Percentiles rank a stretch among this genome's conserved stretches.
These are phyloP conservation scores for Melanargia galathea DNA, from an alignment of 2,888 invertebrate genomes.

Conservation along the genomic window DNA sequence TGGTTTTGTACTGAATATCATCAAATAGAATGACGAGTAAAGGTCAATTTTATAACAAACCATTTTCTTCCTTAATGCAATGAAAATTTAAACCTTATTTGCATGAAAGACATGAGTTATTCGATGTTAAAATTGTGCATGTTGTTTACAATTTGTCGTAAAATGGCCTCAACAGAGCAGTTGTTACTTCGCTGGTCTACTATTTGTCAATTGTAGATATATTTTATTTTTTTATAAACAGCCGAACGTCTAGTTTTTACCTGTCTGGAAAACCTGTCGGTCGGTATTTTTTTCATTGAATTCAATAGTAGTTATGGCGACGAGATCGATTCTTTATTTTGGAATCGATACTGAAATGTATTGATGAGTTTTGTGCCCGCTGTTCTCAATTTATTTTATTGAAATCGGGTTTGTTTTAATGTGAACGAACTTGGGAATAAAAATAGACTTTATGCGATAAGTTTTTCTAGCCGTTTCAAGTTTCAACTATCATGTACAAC, in stretches of 20 bases:
- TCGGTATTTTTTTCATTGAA: conserved; percentile 29
- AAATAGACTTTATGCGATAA: conserved; percentile 12
- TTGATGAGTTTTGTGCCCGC: conserved; percentile 2
- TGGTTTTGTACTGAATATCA: conserved; percentile 13
- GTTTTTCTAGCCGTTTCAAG: background rate
- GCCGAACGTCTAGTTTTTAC: conserved; percentile 26
- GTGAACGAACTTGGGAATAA: conserved; percentile 1
- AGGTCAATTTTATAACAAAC: conserved; percentile 13
- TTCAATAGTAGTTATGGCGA: conserved; percentile 29
- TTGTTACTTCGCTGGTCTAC: conserved; percentile 12
- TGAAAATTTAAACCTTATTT: conserved; percentile 11
- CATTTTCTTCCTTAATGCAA: conserved; percentile 16
- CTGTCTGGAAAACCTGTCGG: conserved; percentile 20
- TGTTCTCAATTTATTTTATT: conserved; percentile 9
- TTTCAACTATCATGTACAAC: no score
- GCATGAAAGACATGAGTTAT: conserved; percentile 6
- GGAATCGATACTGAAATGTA: conserved; percentile 27
- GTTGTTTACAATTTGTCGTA: conserved; percentile 22
- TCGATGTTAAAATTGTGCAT: background rate
- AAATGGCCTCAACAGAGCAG: conserved; percentile 18
- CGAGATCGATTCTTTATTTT: conserved; percentile 24
- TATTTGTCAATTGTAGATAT: conserved; percentile 20
- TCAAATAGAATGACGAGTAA: conserved; percentile 18
- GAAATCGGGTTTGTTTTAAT: background rate
- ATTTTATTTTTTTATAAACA: conserved; percentile 13